phyloP scores from a whole-genome alignment of 2,797 vertebrate species.

The Crypturellus tataupa region DNA sequence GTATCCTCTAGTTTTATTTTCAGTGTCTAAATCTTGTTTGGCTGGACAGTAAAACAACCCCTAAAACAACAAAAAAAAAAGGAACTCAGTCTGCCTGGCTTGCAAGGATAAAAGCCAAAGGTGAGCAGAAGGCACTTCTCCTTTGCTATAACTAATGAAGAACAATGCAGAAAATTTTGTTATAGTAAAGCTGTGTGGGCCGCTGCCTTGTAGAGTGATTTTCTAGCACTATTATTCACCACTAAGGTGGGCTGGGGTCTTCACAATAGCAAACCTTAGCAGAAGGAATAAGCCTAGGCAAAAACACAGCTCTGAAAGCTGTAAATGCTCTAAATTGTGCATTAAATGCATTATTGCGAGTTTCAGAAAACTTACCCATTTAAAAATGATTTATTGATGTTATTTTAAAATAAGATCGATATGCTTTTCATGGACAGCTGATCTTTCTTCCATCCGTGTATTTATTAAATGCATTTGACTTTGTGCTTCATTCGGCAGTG shows the following conservation, averaged over 20 bases:
- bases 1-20: background rate
- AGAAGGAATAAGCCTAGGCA: background rate
- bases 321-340: background rate
- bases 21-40: background rate
- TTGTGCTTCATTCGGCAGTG: background rate
- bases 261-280: background rate
- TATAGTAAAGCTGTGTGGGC: background rate
- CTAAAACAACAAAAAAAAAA: background rate
- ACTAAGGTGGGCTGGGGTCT: background rate
- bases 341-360: background rate
- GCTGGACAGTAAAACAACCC: background rate
- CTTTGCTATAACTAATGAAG: too few species aligned
- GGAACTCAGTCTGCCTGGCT: background rate
- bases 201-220: background rate
- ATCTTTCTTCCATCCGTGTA: background rate
- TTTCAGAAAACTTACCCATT: background rate
- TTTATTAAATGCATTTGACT: slow-evolving; percentile 38
- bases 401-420: background rate
- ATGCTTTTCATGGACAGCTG: slow-evolving; percentile 8
- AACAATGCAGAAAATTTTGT: background rate
- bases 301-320: background rate
- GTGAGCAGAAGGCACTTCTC: background rate
- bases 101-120: background rate
- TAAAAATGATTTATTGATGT: background rate
- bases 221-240: background rate